Evolutionary conservation across 2,113 vertebrate species (phyloP), one percentile per base, ranked within the genome.

Genomic region (Cephalopholis sonnerati): DNA sequence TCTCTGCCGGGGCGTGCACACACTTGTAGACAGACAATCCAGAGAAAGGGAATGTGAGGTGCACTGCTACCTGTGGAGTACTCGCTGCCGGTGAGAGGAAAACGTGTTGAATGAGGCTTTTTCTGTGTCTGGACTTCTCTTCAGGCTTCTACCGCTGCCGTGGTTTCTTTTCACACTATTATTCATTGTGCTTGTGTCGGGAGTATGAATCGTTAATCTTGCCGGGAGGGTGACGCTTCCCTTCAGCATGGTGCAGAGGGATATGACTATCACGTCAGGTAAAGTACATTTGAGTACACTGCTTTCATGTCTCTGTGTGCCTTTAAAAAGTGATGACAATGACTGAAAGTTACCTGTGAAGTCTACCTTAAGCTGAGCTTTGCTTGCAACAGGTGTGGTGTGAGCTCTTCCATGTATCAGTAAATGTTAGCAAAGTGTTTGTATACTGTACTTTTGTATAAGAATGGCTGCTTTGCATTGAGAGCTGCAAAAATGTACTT

Each of bases 241-340:
- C 77, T 66, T 75, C 70, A 75, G 90, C 79, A 88, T 93, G 85
- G 84, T 89, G 70, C 80, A 92, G 86, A 91, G 89, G 86, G 92
- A 94, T 80, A 94, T 95, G 91, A 92, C 92, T 74, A 85, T 95
- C 87, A 84, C 62, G 39, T 85, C 94, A 95, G 95, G 94, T 95
- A 95, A 86, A 73, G 70, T 82, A 62, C 4, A 5, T 66, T 68
- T 41, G 12, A 57, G 66, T 39, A 4, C 5, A n/a, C 63, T 16
- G 63, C 62, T 53, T 68, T 61, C 2, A 3, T 16, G 6, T 51
- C 51, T 74, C 25, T 74, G n/a, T 55, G 3, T 83, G 41, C 24
- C 3, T 61, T 11, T 5, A 57, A 51, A 50, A 46, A 50, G 27
- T 13, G 36, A 61, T 20, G 10, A 44, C 24, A 53, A 0, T 29